phyloP scores from a whole-genome alignment of 2,113 vertebrate species.

The Rhabdornis inornatus region DNA sequence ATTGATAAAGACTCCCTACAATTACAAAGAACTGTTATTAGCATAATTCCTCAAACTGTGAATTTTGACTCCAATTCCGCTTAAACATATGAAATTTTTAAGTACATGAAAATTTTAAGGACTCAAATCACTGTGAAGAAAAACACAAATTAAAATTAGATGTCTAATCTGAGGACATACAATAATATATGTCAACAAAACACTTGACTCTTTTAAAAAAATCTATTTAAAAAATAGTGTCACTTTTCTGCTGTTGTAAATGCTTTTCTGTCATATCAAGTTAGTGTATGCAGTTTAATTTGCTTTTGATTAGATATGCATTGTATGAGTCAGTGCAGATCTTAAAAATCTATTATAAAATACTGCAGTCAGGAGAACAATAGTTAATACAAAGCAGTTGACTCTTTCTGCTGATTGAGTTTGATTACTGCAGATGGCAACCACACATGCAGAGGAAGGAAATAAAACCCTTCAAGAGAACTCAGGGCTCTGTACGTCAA shows the following conservation, averaged over 20 bases:
- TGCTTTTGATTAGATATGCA: not conserved
- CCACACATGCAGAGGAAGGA: not conserved
- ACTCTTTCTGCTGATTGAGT: not conserved
- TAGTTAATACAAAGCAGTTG: not conserved
- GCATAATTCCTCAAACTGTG: not conserved
- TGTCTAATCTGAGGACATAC: not conserved
- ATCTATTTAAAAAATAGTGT: not conserved
- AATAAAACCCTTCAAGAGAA: not conserved
- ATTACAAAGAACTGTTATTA: not conserved
- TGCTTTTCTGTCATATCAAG: not conserved
- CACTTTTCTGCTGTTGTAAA: not conserved
- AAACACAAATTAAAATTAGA: not conserved
- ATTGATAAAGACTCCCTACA: not conserved
- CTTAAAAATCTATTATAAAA: constrained; percentile 10
- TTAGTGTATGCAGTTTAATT: not conserved
- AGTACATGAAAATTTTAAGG: not conserved
- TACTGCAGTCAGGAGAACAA: not conserved
- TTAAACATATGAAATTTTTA: not conserved
- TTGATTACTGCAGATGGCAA: not conserved
- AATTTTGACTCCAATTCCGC: not conserved
- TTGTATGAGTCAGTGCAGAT: not conserved
- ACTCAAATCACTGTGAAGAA: not conserved
- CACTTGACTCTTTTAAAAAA: not conserved
- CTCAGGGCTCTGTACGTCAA: not conserved
- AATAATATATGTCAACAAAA: not conserved